Conservation (phyloP, 2,797 vertebrate species). For the Micromesistius poutassou region DNA sequence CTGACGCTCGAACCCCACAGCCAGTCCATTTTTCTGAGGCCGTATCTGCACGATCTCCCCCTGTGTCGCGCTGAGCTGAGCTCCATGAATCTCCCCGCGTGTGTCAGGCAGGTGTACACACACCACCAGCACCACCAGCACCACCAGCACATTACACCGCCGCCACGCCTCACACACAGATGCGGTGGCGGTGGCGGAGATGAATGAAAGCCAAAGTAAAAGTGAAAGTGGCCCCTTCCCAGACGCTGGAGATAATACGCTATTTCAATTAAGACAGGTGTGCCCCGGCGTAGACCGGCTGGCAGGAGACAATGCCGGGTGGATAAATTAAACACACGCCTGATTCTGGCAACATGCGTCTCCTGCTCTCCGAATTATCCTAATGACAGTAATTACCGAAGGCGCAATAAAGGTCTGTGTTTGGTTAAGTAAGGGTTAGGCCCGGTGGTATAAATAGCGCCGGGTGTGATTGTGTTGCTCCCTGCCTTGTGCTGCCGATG, state of each 20-base stretch:
- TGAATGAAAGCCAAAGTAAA: constrained; percentile 54
- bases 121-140: background rate
- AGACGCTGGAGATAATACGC: constrained; percentile 55
- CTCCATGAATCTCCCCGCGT: background rate
- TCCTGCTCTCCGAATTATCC: constrained; percentile 59
- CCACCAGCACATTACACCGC: background rate
- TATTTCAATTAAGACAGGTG: constrained; percentile 69
- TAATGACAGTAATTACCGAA: constrained; percentile 68
- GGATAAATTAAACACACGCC: constrained; percentile 62
- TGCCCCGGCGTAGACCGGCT: constrained; percentile 51
- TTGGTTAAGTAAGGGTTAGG: constrained; percentile 59
- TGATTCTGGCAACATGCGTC: constrained; percentile 62
- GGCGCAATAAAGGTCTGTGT: constrained; percentile 52
- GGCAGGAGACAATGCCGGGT: constrained; percentile 56
- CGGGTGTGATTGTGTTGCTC: constrained; percentile 16
- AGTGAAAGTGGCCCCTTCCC: constrained; percentile 59
- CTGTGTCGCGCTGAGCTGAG: background rate
- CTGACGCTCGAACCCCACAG: constrained; percentile 1
- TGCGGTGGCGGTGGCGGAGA: constrained; percentile 16
- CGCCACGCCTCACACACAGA: background rate
- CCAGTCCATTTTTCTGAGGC: background rate
- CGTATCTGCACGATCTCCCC: background rate
- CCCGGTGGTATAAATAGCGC: constrained; percentile 42
- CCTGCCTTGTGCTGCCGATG: background rate
- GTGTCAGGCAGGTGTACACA: background rate